Evolutionary conservation across 2,888 invertebrate species (phyloP).

Genomic region (Philereme transversata): DNA sequence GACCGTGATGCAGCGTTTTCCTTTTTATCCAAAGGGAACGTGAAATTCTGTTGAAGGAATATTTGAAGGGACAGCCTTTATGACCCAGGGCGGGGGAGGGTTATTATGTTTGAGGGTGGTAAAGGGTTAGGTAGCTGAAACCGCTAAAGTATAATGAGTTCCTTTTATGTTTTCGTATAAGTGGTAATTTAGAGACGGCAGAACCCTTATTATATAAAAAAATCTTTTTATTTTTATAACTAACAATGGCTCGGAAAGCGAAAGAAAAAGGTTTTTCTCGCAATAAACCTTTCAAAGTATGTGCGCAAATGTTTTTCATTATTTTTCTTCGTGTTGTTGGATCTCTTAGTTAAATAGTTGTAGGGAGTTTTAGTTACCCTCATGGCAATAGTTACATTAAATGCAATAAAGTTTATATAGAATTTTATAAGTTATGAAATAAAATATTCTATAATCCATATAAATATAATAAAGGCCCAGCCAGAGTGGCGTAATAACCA

Average conservation of each 20-base stretch:
- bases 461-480: no score
- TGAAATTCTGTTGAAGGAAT: slow-evolving; percentile 76
- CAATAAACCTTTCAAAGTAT: not conserved
- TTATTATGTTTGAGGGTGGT: slow-evolving; percentile 69
- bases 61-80: slow-evolving; percentile 72
- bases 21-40: slow-evolving; percentile 75
- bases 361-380: no score
- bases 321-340: no score
- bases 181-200: slow-evolving; percentile 27
- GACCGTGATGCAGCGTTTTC: slow-evolving; percentile 80
- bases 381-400: no score
- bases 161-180: slow-evolving; percentile 63
- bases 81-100: slow-evolving; percentile 68
- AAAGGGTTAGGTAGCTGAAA: slow-evolving; percentile 64
- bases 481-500: no score
- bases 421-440: no score
- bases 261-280: slow-evolving; percentile 4
- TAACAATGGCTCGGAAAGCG: slow-evolving; percentile 1
- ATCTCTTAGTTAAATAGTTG: no score
- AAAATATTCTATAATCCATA: no score
- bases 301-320: no score
- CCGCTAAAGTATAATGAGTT: slow-evolving; percentile 73
- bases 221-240: slow-evolving; percentile 13
- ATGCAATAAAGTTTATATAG: no score
- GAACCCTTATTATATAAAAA: slow-evolving; percentile 27